phyloP scores from a whole-genome alignment of 2,113 vertebrate genomes.

The Centropristis striata region DNA sequence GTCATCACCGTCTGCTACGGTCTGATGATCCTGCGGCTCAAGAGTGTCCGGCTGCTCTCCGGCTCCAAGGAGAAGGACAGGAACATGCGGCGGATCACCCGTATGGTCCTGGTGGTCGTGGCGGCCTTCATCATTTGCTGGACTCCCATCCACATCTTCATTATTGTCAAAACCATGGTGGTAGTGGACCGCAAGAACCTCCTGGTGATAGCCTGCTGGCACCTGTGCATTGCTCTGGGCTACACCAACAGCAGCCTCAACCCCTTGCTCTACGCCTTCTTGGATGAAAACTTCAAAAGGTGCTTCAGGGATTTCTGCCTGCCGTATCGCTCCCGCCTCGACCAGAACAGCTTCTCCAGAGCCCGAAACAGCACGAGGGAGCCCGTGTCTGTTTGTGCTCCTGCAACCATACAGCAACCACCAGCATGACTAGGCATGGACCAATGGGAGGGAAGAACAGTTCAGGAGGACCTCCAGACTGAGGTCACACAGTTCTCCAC shows the following conservation, averaged over 20 bases:
- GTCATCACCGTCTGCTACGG: conserved; percentile 97
- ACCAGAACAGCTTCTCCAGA: conserved; percentile 89
- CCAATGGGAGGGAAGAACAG: conserved; percentile 45
- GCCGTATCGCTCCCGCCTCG: conserved; percentile 82
- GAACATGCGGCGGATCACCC: conserved; percentile 94
- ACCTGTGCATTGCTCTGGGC: conserved; percentile 96
- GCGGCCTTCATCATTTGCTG: conserved; percentile 97
- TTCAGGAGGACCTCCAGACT: conserved; percentile 76
- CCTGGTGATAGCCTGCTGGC: conserved; percentile 92
- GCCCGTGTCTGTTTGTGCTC: conserved; percentile 87
- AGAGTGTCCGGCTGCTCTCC: conserved; percentile 94
- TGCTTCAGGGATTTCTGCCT: conserved; percentile 96
- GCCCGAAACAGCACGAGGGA: conserved; percentile 86
- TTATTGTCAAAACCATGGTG: conserved; percentile 94
- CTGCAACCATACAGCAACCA: conserved; percentile 76
- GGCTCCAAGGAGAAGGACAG: conserved; percentile 97
- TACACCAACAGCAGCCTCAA: conserved; percentile 99
- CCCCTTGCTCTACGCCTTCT: conserved; percentile 95
- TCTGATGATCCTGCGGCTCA: conserved; percentile 95
- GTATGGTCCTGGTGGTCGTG: conserved; percentile 98
- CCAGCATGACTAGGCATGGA: conserved; percentile 89
- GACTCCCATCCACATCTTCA: conserved; percentile 98
- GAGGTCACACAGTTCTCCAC: conserved; percentile 72
- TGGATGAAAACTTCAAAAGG: conserved; percentile 98
- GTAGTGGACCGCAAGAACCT: conserved; percentile 90